Base-by-base conservation (phyloP, 2,888 invertebrate genomes). In the Sphaeridia pumilis region DNA sequence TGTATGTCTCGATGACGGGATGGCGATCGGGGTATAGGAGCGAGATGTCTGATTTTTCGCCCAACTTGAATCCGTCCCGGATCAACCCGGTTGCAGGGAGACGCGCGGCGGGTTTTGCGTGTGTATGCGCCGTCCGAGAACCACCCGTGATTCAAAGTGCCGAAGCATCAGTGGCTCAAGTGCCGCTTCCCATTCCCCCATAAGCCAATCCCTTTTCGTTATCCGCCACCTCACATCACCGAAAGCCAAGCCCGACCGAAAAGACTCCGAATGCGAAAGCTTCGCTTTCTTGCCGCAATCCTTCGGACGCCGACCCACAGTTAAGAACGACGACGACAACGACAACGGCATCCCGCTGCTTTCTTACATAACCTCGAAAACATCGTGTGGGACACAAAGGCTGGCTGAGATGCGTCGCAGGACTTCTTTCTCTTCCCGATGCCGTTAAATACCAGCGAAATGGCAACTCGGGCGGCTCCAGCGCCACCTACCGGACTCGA, bases 61-160 rank as follows among this genome's bases (percentile, higher is more conserved):
- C n/a, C n/a, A n/a, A n/a, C n/a, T n/a, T n/a, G n/a, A n/a, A n/a
- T n/a, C n/a, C n/a, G n/a, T n/a, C n/a, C n/a, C n/a, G n/a, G n/a
- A n/a, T n/a, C n/a, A n/a, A n/a, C n/a, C n/a, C n/a, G n/a, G n/a
- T 10, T 12, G 34, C 34, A 14, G 34, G 34, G 34, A 10, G 34
- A n/a, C n/a, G n/a, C n/a, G n/a, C n/a, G n/a, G n/a, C n/a, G n/a
- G n/a, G 7, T 43, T 43, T 43, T 10, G 44, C 36, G 22, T 31
- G 44, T 34, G 52, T 43, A 35, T 25, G 52, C 43, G 34, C 36
- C 41, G 22, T 31, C 44, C 52, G 52, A 51, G 60, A 60, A 53
- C 58, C 59, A 59, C 62, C 62, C 62, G 60, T 57, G 54, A 56
- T 50, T 58, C 59, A 61, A 61, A 61, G 59, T 53, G 58, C 59